phyloP scores from a whole-genome alignment of 2,113 vertebrate genomes.

The Phalacrocorax aristotelis region DNA sequence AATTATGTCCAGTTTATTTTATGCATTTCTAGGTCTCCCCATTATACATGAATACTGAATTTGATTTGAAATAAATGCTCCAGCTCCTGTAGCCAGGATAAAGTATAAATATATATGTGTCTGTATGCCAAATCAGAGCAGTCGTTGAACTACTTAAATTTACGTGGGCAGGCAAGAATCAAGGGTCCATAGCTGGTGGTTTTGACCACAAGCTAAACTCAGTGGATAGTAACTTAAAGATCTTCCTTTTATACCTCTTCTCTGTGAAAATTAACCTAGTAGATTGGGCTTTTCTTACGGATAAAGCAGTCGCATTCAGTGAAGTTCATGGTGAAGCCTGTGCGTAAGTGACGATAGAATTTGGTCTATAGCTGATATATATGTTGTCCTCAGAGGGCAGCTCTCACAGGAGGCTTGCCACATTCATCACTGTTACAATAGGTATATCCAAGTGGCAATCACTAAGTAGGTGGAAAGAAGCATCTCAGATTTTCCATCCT shows the following conservation, averaged over 20 bases:
- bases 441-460: background rate
- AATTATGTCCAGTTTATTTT: background rate
- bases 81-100: background rate
- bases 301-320: background rate
- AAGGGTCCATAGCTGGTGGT: background rate
- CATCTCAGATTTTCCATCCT: background rate
- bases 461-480: slow-evolving; percentile 4
- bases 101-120: background rate
- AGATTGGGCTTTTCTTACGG: background rate
- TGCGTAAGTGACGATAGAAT: background rate
- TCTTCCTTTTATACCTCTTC: background rate
- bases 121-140: no score
- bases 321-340: background rate
- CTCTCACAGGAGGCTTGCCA: background rate
- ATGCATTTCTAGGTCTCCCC: background rate
- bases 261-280: background rate
- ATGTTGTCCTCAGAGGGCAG: background rate
- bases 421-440: slow-evolving; percentile 10
- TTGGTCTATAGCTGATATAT: background rate
- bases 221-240: background rate
- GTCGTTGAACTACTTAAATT: background rate
- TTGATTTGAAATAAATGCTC: background rate
- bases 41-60: background rate
- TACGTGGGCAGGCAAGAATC: background rate
- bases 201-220: background rate